These are phyloP conservation scores for Reinhardtius hippoglossoides DNA, from an alignment of 2,113 vertebrate species.

Conservation along the genomic window DNA sequence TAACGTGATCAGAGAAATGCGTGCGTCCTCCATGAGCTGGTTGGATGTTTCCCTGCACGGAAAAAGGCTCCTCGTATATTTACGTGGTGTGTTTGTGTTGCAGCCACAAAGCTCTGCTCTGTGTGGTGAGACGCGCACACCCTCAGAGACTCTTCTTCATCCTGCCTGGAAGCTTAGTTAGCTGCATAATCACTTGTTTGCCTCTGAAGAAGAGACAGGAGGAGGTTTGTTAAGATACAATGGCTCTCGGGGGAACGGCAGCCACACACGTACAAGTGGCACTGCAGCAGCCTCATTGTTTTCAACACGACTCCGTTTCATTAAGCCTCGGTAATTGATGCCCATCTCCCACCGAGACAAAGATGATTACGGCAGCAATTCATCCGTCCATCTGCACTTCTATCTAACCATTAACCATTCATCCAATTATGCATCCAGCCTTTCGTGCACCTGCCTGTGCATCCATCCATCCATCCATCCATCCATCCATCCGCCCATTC, in stretches of 20 bases:
- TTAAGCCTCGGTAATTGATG: constrained; percentile 39
- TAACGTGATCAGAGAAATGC: constrained; percentile 23
- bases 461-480: neutral
- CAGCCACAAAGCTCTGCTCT: constrained; percentile 12
- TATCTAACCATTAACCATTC: too few species aligned
- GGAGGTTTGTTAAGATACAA: constrained; percentile 55
- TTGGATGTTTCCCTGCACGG: constrained; percentile 26
- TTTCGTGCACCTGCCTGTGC: neutral
- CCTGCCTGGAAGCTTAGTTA: constrained; percentile 60
- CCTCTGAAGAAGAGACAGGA: constrained; percentile 51
- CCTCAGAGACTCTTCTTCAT: constrained; percentile 61
- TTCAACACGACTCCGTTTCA: constrained; percentile 20
- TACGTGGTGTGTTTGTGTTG: constrained; percentile 46
- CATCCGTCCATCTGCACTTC: neutral
- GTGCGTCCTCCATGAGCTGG: constrained; percentile 11
- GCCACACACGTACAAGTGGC: constrained; percentile 14
- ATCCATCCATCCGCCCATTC: neutral
- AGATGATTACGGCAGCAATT: constrained; percentile 9
- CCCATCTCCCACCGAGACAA: constrained; percentile 15
- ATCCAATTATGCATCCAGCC: too few species aligned
- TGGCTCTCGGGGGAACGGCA: constrained; percentile 36
- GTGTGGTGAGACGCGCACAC: constrained; percentile 47
- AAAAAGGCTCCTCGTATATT: constrained; percentile 30
- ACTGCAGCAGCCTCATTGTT: constrained; percentile 16
- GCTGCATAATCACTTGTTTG: constrained; percentile 68